Evolutionary conservation across 2,113 vertebrate genomes (phyloP).

Genomic region (Psittacula cyanocephala): DNA sequence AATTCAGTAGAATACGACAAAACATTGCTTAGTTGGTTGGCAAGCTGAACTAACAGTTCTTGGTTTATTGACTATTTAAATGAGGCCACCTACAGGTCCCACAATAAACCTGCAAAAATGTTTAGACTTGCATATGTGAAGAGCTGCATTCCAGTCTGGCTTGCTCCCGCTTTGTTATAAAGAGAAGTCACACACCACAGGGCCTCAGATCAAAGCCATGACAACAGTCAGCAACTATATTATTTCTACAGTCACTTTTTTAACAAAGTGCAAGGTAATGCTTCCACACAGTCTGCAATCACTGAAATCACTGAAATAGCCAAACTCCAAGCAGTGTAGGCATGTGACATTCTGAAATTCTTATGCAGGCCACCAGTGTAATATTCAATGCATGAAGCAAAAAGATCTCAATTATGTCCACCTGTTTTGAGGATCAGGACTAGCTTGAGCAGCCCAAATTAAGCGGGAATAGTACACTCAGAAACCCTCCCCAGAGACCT

Average conservation of each 20-base stretch:
- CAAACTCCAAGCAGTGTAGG: background rate
- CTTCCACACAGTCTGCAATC: background rate
- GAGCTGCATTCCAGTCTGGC: background rate
- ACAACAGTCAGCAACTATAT: background rate
- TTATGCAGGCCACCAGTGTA: background rate
- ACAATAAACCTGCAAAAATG: slow-evolving; percentile 26
- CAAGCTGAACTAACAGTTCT: background rate
- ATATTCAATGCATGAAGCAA: background rate
- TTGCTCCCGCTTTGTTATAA: background rate
- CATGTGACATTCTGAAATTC: background rate
- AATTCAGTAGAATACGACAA: background rate
- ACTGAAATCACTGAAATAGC: background rate
- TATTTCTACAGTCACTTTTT: background rate
- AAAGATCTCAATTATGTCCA: background rate
- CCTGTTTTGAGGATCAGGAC: background rate
- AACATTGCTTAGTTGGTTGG: background rate
- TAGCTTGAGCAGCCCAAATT: background rate
- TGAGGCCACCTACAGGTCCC: slow-evolving; percentile 41
- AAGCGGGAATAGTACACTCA: background rate
- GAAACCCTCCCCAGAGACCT: background rate
- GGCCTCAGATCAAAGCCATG: background rate
- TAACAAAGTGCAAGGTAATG: background rate
- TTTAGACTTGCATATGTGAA: background rate
- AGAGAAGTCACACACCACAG: background rate
- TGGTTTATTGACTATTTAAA: slow-evolving; percentile 48